These are phyloP conservation scores for Acanthurus lineatus DNA, from an alignment of 2,797 vertebrate species.

Conservation along the genomic window DNA sequence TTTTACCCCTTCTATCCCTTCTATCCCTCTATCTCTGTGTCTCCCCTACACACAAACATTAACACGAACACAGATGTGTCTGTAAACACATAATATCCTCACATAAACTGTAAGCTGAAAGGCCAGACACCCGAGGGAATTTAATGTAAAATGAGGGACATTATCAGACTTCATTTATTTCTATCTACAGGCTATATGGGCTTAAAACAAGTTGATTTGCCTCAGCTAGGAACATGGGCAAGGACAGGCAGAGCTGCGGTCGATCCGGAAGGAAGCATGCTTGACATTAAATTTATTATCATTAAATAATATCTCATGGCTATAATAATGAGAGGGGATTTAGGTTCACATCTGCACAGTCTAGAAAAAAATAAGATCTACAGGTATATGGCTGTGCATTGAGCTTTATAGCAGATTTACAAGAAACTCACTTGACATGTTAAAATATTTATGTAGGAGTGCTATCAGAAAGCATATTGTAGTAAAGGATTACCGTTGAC, in stretches of 20 bases:
- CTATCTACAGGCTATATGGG: slow-evolving; percentile 68
- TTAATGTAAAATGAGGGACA: slow-evolving; percentile 66
- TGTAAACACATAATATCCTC: slow-evolving; percentile 66
- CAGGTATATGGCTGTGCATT: slow-evolving; percentile 29
- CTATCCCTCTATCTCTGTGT: neutral
- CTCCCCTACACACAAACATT: neutral
- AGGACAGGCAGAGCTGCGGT: slow-evolving; percentile 51
- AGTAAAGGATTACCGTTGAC: slow-evolving; percentile 34
- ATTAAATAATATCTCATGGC: slow-evolving; percentile 75
- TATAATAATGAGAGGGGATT: slow-evolving; percentile 66
- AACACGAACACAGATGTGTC: slow-evolving; percentile 14
- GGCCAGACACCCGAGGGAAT: slow-evolving; percentile 62
- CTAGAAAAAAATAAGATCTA: slow-evolving; percentile 48
- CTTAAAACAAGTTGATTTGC: slow-evolving; percentile 71
- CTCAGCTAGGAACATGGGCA: slow-evolving; percentile 57
- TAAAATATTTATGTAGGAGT: slow-evolving; percentile 30
- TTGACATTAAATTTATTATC: slow-evolving; percentile 75
- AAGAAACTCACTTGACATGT: slow-evolving; percentile 38
- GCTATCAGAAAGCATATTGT: slow-evolving; percentile 28
- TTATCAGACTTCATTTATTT: slow-evolving; percentile 78
- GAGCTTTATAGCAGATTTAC: slow-evolving; percentile 32
- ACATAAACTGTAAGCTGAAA: slow-evolving; percentile 65
- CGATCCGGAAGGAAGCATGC: slow-evolving; percentile 64
- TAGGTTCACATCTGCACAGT: slow-evolving; percentile 60
- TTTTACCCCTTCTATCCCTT: neutral